These are phyloP conservation scores for Nycticebus coucang DNA, from an alignment of 2,113 vertebrate species.

Conservation along the genomic window DNA sequence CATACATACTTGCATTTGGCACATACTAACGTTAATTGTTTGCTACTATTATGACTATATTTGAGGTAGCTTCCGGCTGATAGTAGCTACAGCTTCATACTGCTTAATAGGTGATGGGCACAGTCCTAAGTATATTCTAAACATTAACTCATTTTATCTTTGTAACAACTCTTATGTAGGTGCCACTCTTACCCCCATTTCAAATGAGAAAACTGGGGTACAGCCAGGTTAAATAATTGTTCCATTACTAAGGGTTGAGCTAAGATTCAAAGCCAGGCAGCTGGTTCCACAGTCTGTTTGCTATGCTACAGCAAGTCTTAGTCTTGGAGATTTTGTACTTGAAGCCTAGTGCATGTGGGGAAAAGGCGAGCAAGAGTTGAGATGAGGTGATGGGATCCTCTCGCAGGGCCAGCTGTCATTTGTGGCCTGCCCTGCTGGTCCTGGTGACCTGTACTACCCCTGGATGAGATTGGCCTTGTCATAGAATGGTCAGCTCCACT, in stretches of 20 bases:
- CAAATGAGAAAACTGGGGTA: neutral
- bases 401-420: fast-evolving
- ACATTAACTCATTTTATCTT: neutral
- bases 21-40: no score
- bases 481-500: fast-evolving
- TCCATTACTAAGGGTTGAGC: no score
- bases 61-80: no score
- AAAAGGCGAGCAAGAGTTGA: neutral
- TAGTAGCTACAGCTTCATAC: fast-evolving
- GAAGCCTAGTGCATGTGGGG: neutral
- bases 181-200: neutral
- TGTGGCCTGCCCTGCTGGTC: neutral
- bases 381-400: fast-evolving
- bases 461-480: fast-evolving
- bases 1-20: fast-evolving
- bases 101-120: neutral
- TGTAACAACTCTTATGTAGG: no score
- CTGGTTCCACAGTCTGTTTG: neutral
- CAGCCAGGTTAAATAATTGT: no score
- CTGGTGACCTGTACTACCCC: fast-evolving
- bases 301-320: fast-evolving
- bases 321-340: neutral
- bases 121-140: fast-evolving
- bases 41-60: fast-evolving
- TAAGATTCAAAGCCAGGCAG: neutral